Percentiles rank a stretch among this genome's conserved stretches.
phyloP scores from a whole-genome alignment of 2,113 vertebrate species.

The Glareola pratincola region DNA sequence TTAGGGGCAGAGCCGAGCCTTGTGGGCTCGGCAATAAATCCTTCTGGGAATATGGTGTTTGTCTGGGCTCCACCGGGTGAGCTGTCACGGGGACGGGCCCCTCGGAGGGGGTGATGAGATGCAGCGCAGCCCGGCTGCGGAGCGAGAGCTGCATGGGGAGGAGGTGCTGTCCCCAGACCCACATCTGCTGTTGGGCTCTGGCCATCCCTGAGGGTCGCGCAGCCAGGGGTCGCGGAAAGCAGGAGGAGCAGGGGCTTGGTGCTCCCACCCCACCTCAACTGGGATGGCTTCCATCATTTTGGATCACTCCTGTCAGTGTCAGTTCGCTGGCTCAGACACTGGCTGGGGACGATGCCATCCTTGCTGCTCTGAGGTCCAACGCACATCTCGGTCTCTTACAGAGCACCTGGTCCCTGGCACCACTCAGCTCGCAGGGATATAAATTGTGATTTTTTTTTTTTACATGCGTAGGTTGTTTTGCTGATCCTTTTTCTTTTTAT shows the following conservation, averaged over 20 bases:
- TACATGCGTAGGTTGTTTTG: background rate
- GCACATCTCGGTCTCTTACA: fast-evolving
- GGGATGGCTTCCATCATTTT: background rate
- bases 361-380: background rate
- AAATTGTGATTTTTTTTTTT: background rate
- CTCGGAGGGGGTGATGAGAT: background rate
- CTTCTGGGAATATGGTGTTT: background rate
- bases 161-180: background rate
- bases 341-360: fast-evolving
- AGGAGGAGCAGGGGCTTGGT: background rate
- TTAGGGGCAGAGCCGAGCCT: background rate
- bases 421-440: background rate
- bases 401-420: background rate
- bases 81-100: background rate
- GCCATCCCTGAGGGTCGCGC: fast-evolving
- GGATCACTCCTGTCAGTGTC: fast-evolving
- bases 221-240: background rate
- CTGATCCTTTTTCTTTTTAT: background rate
- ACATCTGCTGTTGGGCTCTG: fast-evolving
- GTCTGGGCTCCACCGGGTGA: background rate
- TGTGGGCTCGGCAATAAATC: background rate
- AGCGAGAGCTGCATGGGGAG: background rate
- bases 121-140: background rate
- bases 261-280: fast-evolving
- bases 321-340: background rate